Evolutionary conservation across 2,888 invertebrate species (phyloP).

Genomic region (Timema podura): DNA sequence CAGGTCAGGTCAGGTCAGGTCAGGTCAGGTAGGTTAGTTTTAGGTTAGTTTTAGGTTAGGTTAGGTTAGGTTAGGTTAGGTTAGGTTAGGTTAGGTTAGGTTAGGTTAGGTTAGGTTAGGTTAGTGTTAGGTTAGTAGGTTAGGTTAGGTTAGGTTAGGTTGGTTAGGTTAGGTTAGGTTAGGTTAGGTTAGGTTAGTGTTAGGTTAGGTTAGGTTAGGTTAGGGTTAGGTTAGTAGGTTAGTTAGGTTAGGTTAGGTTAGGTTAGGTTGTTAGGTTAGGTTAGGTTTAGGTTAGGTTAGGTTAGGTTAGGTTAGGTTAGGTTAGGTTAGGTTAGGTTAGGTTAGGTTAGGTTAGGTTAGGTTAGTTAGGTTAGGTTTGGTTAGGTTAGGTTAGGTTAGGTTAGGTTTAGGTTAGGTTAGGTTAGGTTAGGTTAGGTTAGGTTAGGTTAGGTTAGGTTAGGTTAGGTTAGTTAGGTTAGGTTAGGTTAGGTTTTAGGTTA

Average conservation of each 20-base stretch:
- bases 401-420: neutral
- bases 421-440: neutral
- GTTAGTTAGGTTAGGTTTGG: neutral
- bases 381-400: neutral
- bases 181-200: constrained; percentile 3
- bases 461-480: constrained; percentile 15
- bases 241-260: constrained; percentile 5
- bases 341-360: constrained; percentile 10
- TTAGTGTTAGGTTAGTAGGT: constrained; percentile 14
- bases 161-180: neutral
- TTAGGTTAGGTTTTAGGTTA: constrained; percentile 13
- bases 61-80: constrained; percentile 17
- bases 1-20: constrained; percentile 11
- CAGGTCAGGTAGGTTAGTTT: constrained; percentile 14
- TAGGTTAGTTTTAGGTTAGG: constrained; percentile 14
- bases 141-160: constrained; percentile 5
- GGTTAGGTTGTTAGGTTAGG: constrained; percentile 9
- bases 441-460: constrained; percentile 2
- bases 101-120: constrained; percentile 14
- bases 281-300: constrained; percentile 6
- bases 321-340: constrained; percentile 6
- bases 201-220: neutral
- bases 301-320: constrained; percentile 2
- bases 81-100: neutral
- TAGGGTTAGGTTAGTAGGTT: neutral